A percentile compares a stretch with the other conserved stretches of the same genome.
Conservation (phyloP, 2,797 vertebrate genomes). For the Catostomus latipinnis region DNA sequence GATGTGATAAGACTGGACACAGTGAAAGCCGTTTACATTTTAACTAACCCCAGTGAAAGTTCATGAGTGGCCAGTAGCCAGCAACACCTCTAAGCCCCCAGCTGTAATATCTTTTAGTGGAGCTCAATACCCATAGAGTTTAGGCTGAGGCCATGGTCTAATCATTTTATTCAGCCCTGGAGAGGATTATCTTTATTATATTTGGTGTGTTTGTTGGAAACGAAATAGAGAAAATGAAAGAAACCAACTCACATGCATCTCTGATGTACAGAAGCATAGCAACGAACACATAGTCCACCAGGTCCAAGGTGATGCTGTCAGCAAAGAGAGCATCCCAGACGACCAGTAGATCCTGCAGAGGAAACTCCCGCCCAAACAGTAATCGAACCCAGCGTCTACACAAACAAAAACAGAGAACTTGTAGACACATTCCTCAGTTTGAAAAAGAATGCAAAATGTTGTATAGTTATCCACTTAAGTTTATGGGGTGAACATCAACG, state of each 20-base stretch:
- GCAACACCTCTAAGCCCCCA: neutral
- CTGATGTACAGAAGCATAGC: constrained; percentile 98
- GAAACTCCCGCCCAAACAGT: constrained; percentile 94
- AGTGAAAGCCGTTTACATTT: neutral
- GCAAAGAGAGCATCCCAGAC: constrained; percentile 97
- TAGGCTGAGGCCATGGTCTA: too few species aligned
- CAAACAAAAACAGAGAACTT: constrained; percentile 53
- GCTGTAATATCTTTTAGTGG: too few species aligned
- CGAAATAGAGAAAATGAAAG: neutral
- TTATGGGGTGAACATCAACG: too few species aligned
- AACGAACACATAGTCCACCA: constrained; percentile 97
- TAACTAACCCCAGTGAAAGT: neutral
- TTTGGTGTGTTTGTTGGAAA: neutral
- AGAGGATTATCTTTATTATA: too few species aligned
- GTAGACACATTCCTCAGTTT: neutral
- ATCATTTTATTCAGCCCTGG: too few species aligned
- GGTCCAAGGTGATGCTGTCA: constrained; percentile 90
- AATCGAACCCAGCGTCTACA: constrained; percentile 94
- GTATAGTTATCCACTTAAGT: too few species aligned
- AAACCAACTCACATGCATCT: constrained; percentile 86
- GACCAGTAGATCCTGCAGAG: constrained; percentile 94
- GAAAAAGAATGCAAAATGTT: too few species aligned
- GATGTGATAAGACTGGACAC: neutral
- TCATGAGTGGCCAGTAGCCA: neutral
- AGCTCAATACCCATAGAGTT: too few species aligned